phyloP scores from a whole-genome alignment of 2,797 vertebrate species.

The Champsocephalus esox region DNA sequence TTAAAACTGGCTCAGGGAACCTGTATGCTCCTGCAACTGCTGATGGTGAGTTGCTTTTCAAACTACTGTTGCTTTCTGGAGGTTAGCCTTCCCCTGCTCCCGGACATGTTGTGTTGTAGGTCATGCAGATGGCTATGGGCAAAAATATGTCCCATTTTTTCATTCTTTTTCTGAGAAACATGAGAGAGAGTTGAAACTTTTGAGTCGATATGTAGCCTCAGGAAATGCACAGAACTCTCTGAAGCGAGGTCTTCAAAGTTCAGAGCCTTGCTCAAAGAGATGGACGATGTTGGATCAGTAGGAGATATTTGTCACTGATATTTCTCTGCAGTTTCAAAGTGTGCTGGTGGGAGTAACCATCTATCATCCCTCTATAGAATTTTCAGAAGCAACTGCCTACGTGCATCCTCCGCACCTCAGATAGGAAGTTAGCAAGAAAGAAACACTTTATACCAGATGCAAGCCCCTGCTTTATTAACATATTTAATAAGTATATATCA shows the following conservation, averaged over 20 bases:
- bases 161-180: constrained; percentile 44
- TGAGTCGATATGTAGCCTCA: constrained; percentile 71
- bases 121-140: constrained; percentile 71
- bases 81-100: constrained; percentile 61
- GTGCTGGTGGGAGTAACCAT: constrained; percentile 54
- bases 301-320: constrained; percentile 68
- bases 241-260: constrained; percentile 74
- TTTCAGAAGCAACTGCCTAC: constrained; percentile 37
- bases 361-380: constrained; percentile 28
- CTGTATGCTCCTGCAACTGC: constrained; percentile 85
- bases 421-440: constrained; percentile 33
- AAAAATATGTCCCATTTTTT: constrained; percentile 60
- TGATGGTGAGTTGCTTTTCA: constrained; percentile 93
- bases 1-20: constrained; percentile 96
- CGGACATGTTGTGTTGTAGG: constrained; percentile 70
- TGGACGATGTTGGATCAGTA: constrained; percentile 61
- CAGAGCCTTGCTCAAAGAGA: constrained; percentile 64
- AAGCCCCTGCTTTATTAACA: constrained; percentile 11
- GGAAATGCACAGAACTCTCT: constrained; percentile 67
- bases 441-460: constrained; percentile 20
- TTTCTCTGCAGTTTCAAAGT: constrained; percentile 51
- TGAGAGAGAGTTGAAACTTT: constrained; percentile 65
- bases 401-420: constrained; percentile 38
- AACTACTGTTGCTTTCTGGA: constrained; percentile 79
- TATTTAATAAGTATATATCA: background rate